A percentile compares a stretch with the other conserved stretches of the same genome.
Evolutionary conservation across 2,797 vertebrate genomes (phyloP).

Genomic region (Pangasius larnaudii): DNA sequence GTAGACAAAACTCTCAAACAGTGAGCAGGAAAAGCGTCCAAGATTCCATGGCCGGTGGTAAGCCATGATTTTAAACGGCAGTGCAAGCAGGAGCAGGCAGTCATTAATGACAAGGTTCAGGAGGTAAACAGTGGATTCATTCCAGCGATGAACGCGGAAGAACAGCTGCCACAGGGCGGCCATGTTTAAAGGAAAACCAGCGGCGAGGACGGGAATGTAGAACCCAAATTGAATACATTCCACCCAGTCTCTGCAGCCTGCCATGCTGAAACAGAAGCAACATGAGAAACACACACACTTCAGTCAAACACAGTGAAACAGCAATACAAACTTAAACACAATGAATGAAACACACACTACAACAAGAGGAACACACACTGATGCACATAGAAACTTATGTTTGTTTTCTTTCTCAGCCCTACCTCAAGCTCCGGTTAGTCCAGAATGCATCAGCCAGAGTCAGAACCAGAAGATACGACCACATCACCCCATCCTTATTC

Average conservation of each 20-base stretch:
- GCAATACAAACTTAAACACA: background rate
- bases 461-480: background rate
- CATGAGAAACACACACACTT: background rate
- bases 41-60: conserved; percentile 64
- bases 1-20: conserved; percentile 76
- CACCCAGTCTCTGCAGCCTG: conserved; percentile 10
- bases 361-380: background rate
- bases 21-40: conserved; percentile 66
- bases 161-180: conserved; percentile 70
- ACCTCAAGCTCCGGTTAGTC: background rate
- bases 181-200: conserved; percentile 72
- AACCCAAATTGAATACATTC: conserved; percentile 66
- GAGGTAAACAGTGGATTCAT: conserved; percentile 72
- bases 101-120: conserved; percentile 73
- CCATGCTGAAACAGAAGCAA: conserved; percentile 18
- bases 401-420: background rate
- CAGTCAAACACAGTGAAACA: background rate
- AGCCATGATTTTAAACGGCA: conserved; percentile 77
- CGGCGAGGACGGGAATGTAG: conserved; percentile 67
- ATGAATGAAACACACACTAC: background rate
- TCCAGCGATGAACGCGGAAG: conserved; percentile 67
- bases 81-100: conserved; percentile 73
- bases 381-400: background rate
- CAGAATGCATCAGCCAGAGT: background rate
- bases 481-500: background rate